Evolutionary conservation across 2,797 vertebrate species (phyloP).

Genomic region (Danio choprae): DNA sequence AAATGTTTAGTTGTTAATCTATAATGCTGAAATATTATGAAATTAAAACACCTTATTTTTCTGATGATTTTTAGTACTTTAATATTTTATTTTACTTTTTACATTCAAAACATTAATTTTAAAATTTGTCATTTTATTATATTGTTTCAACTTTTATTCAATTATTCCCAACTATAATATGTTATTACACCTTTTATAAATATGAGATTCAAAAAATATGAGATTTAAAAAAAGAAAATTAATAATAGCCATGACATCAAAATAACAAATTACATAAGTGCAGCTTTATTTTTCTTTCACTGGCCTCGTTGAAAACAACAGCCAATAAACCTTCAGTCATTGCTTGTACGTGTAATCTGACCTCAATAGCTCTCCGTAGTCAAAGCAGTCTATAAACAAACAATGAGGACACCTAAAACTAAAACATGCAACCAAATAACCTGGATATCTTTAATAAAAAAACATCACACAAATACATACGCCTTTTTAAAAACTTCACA

Average conservation of each 20-base stretch:
- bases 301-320: background rate
- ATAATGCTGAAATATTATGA: no score
- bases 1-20: no score
- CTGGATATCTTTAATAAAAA: background rate
- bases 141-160: no score
- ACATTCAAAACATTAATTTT: no score
- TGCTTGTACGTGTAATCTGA: background rate
- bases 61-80: no score
- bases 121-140: no score
- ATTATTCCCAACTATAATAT: no score
- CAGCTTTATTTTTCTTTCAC: no score
- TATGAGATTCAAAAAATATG: background rate
- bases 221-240: background rate
- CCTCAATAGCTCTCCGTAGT: background rate
- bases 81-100: no score
- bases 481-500: background rate
- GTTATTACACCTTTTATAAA: background rate
- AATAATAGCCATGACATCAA: background rate
- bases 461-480: background rate
- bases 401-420: background rate
- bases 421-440: background rate
- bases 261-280: background rate
- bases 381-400: background rate
- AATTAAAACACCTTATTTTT: no score
- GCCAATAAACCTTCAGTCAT: background rate